Evolutionary conservation across 1,140 invertebrate genomes (phyloP), one percentile per base, ranked within the genome.

Genomic region (Notospermus geniculatus): DNA sequence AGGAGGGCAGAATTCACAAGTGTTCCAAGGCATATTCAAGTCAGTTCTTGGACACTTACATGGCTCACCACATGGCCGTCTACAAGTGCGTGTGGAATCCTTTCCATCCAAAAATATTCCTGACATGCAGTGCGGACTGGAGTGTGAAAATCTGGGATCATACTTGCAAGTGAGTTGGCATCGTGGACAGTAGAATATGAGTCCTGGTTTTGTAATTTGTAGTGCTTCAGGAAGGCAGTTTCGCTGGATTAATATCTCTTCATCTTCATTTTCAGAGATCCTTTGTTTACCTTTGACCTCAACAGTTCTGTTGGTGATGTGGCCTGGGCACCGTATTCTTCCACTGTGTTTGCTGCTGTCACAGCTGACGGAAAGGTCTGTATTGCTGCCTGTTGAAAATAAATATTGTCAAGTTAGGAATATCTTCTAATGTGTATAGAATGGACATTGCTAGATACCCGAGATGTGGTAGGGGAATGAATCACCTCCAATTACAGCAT

Each of bases 141-240:
- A 86, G 90, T 52, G 88, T 97, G 9, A 95, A 96, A 82, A 92
- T 97, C 57, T 97, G 93, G 93, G 92, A 96, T 80, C 90, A 88
- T 45, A 73, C 72, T 39, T 71, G 71, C 57, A 78, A 72, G 77
- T 83, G 75, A 75, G 65, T 50, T 54, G n/a, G n/a, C n/a, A n/a
- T n/a, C n/a, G n/a, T n/a, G n/a, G n/a, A n/a, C n/a, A n/a, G n/a
- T n/a, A n/a, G n/a, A n/a, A n/a, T n/a, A n/a, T n/a, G n/a, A n/a
- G n/a, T n/a, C n/a, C n/a, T n/a, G n/a, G n/a, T n/a, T n/a, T n/a
- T n/a, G n/a, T n/a, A n/a, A n/a, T n/a, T n/a, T n/a, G n/a, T n/a
- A n/a, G n/a, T n/a, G n/a, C n/a, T n/a, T n/a, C n/a, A n/a, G n/a
- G n/a, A n/a, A n/a, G n/a, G n/a, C n/a, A n/a, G n/a, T n/a, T n/a